Evolutionary conservation across 2,113 vertebrate species (phyloP).

Genomic region (Lophius piscatorius): DNA sequence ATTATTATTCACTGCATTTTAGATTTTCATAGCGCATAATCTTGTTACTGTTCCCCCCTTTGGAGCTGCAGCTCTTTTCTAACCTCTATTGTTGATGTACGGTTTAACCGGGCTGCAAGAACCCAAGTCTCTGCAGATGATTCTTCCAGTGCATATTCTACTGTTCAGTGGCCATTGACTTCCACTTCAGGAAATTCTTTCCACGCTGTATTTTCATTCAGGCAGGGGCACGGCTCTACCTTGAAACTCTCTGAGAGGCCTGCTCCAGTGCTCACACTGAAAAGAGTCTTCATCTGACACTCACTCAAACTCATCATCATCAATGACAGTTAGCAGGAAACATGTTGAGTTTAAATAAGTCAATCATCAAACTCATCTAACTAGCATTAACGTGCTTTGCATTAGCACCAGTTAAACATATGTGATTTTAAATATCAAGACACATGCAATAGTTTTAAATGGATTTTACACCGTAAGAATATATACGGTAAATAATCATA

Average conservation of each 20-base stretch:
- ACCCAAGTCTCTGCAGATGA: constrained; percentile 60
- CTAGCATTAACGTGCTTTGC: too few relatives aligned
- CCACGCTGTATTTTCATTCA: constrained; percentile 69
- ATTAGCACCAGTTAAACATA: too few relatives aligned
- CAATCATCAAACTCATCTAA: constrained; percentile 37
- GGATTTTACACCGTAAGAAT: too few relatives aligned
- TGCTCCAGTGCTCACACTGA: constrained; percentile 60
- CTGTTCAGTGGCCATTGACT: constrained; percentile 80
- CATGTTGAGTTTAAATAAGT: constrained; percentile 59
- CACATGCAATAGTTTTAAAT: too few relatives aligned
- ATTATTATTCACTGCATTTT: constrained; percentile 7
- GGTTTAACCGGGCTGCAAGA: constrained; percentile 31
- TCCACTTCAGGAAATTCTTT: constrained; percentile 84
- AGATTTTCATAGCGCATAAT: not conserved
- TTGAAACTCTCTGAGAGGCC: constrained; percentile 54
- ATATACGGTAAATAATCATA: too few relatives aligned
- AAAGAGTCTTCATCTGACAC: constrained; percentile 71
- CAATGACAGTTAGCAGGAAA: constrained; percentile 65
- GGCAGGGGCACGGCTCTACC: constrained; percentile 61
- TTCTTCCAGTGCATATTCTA: constrained; percentile 69
- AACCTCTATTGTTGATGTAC: constrained; percentile 15
- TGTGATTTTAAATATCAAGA: too few relatives aligned
- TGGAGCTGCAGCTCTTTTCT: constrained; percentile 3
- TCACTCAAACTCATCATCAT: constrained; percentile 44
- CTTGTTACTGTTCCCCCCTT: constrained; percentile 20